Evolutionary conservation across 2,113 vertebrate species (phyloP).

Genomic region (Sinocyclocheilus anophthalmus): DNA sequence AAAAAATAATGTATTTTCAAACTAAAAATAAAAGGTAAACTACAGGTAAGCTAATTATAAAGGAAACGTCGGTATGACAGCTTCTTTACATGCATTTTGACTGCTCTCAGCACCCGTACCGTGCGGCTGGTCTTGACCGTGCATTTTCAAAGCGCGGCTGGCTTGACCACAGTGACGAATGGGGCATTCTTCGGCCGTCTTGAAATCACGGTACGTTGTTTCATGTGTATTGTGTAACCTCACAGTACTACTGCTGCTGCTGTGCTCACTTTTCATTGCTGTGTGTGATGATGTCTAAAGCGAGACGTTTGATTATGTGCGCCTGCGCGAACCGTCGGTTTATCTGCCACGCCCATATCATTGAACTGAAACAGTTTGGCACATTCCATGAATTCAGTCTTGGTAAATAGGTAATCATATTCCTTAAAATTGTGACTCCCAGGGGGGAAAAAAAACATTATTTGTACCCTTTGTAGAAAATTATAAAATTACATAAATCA

Average conservation of each 20-base stretch:
- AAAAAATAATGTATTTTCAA: too few relatives aligned
- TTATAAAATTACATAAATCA: background rate
- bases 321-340: slow-evolving; percentile 11
- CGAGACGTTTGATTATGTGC: background rate
- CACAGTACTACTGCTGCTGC: background rate
- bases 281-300: background rate
- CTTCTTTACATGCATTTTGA: too few relatives aligned
- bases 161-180: background rate
- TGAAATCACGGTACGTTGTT: background rate
- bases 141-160: too few relatives aligned
- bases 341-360: slow-evolving; percentile 33
- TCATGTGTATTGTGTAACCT: background rate
- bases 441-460: background rate
- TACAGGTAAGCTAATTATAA: too few relatives aligned
- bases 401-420: background rate
- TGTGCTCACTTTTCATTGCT: background rate
- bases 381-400: background rate
- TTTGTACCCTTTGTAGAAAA: background rate
- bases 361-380: background rate
- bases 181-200: slow-evolving; percentile 4
- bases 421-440: background rate
- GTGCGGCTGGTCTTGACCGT: too few relatives aligned
- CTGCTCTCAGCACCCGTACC: too few relatives aligned
- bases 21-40: too few relatives aligned
- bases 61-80: too few relatives aligned